Evolutionary conservation across 2,888 invertebrate species (phyloP), one percentile per base, ranked within the genome.

Genomic region (Ichneumon xanthorius): DNA sequence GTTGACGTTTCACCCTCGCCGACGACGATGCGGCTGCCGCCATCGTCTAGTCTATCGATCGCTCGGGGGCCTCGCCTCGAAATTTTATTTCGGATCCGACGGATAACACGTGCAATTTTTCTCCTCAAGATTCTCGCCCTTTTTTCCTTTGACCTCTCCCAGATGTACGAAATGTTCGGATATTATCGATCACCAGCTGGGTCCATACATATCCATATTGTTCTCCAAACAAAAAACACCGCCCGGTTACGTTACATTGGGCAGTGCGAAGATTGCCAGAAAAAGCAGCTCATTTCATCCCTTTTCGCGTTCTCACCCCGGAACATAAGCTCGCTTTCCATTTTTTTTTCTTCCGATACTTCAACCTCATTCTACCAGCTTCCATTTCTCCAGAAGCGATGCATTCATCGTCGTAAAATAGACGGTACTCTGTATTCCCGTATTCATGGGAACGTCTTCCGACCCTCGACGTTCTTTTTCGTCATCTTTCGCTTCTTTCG

Each of bases 61-160:
- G 71, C 50, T 7, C 22, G 22, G 45, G 1, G 14, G 22, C 16
- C 37, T 65, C 50, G 65, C 72, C 26, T 53, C 45, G 58, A 30
- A 80, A 80, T 72, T 80, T 72, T 67, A 63, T 72, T 80, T 45
- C 72, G 45, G 50, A 67, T 65, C 63, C 65, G 40, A 65, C n/a
- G 65, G 65, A 72, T 40, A 50, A 72, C 26, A 40, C 40, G 63
- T 45, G 16, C 26, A 55, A 22, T 79, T 58, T 58, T 37, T 50
- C n/a, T 68, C 40, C 1, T 68, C 11, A 11, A 26, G 37, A 53
- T n/a, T n/a, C 40, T 26, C 16, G 22, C 9, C 48, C 11, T 22
- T 19, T 71, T 16, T 48, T 50, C 37, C 33, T 22, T 50, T 14
- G 7, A 2, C 48, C 22, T 7, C 45, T 37, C n/a, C 6, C 22